Conservation (phyloP, 2,113 vertebrate genomes). For the Salminus brasiliensis region DNA sequence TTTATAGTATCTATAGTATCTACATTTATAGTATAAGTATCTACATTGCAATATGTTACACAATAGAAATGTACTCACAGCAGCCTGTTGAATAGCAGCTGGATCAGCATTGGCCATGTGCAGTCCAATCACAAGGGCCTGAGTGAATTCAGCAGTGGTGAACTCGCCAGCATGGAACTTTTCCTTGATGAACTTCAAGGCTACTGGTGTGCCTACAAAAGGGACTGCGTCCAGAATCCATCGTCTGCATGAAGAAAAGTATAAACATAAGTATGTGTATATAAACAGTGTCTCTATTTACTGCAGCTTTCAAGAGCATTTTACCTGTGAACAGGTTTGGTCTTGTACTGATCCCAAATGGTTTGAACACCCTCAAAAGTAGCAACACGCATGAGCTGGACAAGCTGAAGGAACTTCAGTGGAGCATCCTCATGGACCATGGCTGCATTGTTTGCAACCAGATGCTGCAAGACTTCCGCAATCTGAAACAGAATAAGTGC, state of each 20-base stretch:
- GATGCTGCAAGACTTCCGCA: slow-evolving; percentile 71
- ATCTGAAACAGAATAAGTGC: slow-evolving; percentile 74
- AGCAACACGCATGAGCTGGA: slow-evolving; percentile 73
- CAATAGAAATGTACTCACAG: slow-evolving; percentile 60
- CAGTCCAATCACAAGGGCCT: slow-evolving; percentile 69
- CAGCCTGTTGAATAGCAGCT: slow-evolving; percentile 70
- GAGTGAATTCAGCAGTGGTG: slow-evolving; percentile 64
- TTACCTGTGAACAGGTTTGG: slow-evolving; percentile 64
- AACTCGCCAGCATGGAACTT: slow-evolving; percentile 73
- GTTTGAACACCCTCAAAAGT: slow-evolving; percentile 59
- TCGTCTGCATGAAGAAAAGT: slow-evolving; percentile 61
- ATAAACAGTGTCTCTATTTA: no score
- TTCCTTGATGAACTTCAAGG: slow-evolving; percentile 77
- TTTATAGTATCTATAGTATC: no score
- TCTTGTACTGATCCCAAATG: slow-evolving; percentile 67
- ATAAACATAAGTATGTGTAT: no score
- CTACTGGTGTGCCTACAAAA: slow-evolving; percentile 66
- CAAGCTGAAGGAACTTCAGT: slow-evolving; percentile 75
- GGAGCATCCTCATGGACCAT: slow-evolving; percentile 75
- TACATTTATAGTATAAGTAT: no score
- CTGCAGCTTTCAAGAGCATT: neutral
- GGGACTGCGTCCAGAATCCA: slow-evolving; percentile 78
- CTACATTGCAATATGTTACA: no score
- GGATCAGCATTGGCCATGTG: slow-evolving; percentile 72
- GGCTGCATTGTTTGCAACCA: slow-evolving; percentile 71